Evolutionary conservation across 2,888 invertebrate species (phyloP).

Genomic region (Gymnosoma rotundatum): DNA sequence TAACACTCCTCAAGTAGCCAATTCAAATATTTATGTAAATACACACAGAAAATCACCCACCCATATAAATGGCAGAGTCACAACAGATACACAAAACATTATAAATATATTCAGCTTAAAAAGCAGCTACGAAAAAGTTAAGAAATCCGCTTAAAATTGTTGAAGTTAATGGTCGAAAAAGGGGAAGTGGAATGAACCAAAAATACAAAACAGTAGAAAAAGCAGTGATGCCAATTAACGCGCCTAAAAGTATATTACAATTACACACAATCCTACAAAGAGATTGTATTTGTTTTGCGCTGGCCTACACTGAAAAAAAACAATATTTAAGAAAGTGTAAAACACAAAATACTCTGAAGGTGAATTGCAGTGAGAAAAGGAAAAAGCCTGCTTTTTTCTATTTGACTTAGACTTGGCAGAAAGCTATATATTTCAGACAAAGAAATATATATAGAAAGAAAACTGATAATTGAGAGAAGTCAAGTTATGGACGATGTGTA

Average conservation of each 20-base stretch:
- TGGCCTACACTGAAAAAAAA: constrained; percentile 24
- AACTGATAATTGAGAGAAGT: too few species aligned
- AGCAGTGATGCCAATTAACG: constrained; percentile 77
- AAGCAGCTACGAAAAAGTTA: constrained; percentile 47
- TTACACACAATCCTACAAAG: constrained; percentile 9
- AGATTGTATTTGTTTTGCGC: constrained; percentile 8
- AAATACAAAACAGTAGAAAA: constrained; percentile 56
- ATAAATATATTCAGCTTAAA: not conserved
- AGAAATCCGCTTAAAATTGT: constrained; percentile 70
- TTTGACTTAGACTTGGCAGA: too few species aligned
- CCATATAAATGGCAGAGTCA: not conserved
- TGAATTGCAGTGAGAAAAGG: too few species aligned
- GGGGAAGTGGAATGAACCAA: constrained; percentile 3
- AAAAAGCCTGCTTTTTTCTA: too few species aligned
- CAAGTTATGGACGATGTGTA: too few species aligned
- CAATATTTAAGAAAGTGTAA: too few species aligned
- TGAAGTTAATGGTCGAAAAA: constrained; percentile 53
- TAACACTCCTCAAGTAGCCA: constrained; percentile 69
- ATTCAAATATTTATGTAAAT: constrained; percentile 44
- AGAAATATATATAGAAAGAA: too few species aligned
- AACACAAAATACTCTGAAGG: too few species aligned
- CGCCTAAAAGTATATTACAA: constrained; percentile 69
- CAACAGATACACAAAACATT: constrained; percentile 8
- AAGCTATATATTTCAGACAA: too few species aligned
- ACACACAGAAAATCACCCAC: constrained; percentile 1